Percentiles rank a stretch among this genome's conserved stretches.
Evolutionary conservation across 2,888 invertebrate species (phyloP).

Genomic region (Eumacrocentrus americanus): DNA sequence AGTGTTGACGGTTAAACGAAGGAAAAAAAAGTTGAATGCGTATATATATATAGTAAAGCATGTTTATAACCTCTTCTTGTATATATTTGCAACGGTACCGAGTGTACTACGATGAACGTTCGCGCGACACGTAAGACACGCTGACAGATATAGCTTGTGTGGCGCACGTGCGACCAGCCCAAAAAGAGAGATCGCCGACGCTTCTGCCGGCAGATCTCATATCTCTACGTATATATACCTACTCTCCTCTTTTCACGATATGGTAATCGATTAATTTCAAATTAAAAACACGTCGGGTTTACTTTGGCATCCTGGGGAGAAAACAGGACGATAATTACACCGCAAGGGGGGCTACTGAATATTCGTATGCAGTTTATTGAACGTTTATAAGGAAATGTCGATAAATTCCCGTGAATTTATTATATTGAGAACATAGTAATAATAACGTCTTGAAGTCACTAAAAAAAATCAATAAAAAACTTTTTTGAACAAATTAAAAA

Average conservation of each 20-base stretch:
- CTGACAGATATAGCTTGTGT: constrained; percentile 7
- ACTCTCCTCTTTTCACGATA: constrained; percentile 21
- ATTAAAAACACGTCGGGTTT: constrained; percentile 28
- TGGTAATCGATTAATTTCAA: constrained; percentile 33
- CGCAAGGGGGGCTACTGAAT: neutral
- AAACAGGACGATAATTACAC: constrained; percentile 30
- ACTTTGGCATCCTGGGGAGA: constrained; percentile 25
- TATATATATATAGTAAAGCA: neutral
- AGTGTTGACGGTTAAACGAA: neutral
- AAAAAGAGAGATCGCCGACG: constrained; percentile 15
- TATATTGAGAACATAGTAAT: neutral
- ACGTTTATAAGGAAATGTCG: constrained; percentile 6
- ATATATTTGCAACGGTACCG: constrained; percentile 44
- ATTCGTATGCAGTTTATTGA: constrained; percentile 6
- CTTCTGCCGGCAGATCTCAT: constrained; percentile 6
- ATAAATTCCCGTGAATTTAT: constrained; percentile 15
- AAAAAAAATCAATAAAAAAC: neutral
- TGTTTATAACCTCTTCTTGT: too few relatives aligned
- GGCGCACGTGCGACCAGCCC: constrained; percentile 27
- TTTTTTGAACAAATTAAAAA: neutral
- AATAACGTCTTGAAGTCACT: neutral
- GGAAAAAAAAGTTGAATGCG: neutral
- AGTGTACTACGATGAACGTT: constrained; percentile 46
- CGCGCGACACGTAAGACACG: constrained; percentile 30
- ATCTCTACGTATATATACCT: neutral